These are phyloP conservation scores for Alaudala cheleensis DNA, from an alignment of 2,113 vertebrate genomes.

Conservation along the genomic window DNA sequence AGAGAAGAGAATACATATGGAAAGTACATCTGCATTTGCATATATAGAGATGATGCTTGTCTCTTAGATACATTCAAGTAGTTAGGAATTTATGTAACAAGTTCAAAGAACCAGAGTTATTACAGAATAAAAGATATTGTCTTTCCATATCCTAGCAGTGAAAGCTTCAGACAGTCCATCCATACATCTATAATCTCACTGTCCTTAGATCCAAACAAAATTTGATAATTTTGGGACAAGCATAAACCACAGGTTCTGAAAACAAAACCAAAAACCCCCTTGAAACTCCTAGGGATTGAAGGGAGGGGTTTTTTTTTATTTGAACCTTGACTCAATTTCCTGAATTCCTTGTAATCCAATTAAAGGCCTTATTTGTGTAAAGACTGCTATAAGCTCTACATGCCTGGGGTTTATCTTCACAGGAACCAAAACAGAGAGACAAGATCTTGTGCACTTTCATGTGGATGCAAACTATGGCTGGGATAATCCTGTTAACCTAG, in stretches of 20 bases:
- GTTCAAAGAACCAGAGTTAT: background rate
- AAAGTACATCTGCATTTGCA: background rate
- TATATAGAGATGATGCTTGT: background rate
- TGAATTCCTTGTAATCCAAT: background rate
- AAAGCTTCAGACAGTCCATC: background rate
- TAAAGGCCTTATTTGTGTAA: background rate
- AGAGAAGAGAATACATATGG: background rate
- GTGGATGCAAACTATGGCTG: background rate
- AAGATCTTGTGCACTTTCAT: background rate
- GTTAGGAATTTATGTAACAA: background rate
- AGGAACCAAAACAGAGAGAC: background rate
- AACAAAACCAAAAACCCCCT: rapidly evolving
- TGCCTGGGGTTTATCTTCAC: background rate
- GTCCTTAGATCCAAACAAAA: background rate
- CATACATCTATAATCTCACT: background rate
- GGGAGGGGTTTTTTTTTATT: no score
- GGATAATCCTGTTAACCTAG: background rate
- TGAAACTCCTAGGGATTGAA: background rate
- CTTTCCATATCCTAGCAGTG: background rate
- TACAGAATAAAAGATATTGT: background rate
- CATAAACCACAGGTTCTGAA: background rate
- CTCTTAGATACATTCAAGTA: background rate
- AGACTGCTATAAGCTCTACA: background rate
- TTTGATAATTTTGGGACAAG: background rate
- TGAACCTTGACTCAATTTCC: background rate